A percentile compares a stretch with the other conserved stretches of the same genome.
Evolutionary conservation across 2,113 vertebrate genomes (phyloP).

Genomic region (Lepisosteus osseus): DNA sequence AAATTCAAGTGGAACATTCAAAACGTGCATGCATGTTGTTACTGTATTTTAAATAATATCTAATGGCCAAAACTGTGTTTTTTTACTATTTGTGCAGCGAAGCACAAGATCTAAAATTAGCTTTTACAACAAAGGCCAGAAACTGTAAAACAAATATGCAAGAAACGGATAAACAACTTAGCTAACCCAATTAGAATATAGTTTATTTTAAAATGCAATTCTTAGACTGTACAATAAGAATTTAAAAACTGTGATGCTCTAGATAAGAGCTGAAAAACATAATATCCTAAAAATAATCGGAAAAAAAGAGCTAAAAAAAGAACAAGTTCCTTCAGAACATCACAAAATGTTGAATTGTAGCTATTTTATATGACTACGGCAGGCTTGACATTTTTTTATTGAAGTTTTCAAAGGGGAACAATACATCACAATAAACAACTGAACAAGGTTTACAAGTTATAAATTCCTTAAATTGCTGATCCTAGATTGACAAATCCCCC

Average conservation of each 20-base stretch:
- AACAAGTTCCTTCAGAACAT: slow-evolving; percentile 8
- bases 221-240: neutral
- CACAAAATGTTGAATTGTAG: neutral
- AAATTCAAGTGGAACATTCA: no score
- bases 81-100: neutral
- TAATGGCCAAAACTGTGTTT: no score
- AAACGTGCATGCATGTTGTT: neutral
- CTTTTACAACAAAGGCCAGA: slow-evolving; percentile 16
- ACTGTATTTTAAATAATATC: neutral
- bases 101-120: slow-evolving; percentile 17
- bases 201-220: slow-evolving; percentile 1
- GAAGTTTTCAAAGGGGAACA: no score
- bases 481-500: no score
- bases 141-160: slow-evolving; percentile 2
- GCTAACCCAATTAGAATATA: neutral
- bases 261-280: slow-evolving; percentile 3
- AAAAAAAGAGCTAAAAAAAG: neutral
- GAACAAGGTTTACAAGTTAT: no score
- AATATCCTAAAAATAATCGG: neutral
- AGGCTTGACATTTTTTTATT: neutral
- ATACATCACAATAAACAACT: no score
- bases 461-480: no score
- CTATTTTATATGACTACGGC: neutral
- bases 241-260: neutral
- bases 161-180: slow-evolving; percentile 8